Evolutionary conservation across 2,888 invertebrate genomes (phyloP), one percentile per base, ranked within the genome.

Genomic region (Taphrorychus bicolor): DNA sequence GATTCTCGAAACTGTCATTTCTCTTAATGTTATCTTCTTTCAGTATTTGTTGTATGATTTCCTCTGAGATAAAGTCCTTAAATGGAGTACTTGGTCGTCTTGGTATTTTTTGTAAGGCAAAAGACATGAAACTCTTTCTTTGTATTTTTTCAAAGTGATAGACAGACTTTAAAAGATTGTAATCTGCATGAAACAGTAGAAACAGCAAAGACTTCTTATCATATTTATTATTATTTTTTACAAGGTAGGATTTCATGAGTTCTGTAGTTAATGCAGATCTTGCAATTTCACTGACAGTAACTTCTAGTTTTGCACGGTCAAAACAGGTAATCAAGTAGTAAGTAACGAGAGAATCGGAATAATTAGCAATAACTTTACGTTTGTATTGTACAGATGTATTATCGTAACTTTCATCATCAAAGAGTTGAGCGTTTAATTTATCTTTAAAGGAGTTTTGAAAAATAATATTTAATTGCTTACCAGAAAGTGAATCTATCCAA

Each of bases 401-500:
- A 42, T 42, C 42, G 42, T 42, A 42, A n/a, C n/a, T 42, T 49
- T 11, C 49, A 49, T 49, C 49, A 5, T 49, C 4, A 49, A 49
- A 49, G 11, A 49, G 49, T 11, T 49, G 49, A 3, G 4, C 49
- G 17, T 49, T 49, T 49, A 49, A 49, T 5, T 49, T 3, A 49
- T 49, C 11, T 49, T 49, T 49, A 49, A 49, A 49, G 49, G 4
- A 49, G 11, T 49, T 3, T 11, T 49, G 49, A 49, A 49, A 49
- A 49, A 49, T 49, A 11, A 49, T 49, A 11, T 11, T 49, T 11
- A 49, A 11, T 49, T 49, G 49, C 11, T 49, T 49, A 49, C 49
- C 49, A 49, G 49, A 49, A 49, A 49, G 49, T 3, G 49, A 49
- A 49, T 49, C 49, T 16, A 49, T 3, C 49, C 49, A 49, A 16